Percentiles rank a stretch among this genome's conserved stretches.
These are phyloP conservation scores for Tetanocera ferruginea DNA, from an alignment of 2,888 invertebrate species.

Conservation along the genomic window DNA sequence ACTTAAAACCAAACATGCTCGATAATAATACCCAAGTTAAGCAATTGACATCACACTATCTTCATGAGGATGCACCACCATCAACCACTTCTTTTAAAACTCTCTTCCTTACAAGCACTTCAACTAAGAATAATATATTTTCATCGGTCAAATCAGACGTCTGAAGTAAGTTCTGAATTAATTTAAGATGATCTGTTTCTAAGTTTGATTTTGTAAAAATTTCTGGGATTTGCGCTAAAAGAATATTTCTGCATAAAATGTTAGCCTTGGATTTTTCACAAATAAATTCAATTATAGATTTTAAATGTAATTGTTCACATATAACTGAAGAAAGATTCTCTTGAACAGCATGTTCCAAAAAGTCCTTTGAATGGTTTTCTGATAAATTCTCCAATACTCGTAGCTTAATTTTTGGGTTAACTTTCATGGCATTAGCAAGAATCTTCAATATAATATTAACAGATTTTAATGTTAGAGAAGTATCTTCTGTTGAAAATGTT, in stretches of 20 bases:
- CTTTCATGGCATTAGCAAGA: constrained; percentile 62
- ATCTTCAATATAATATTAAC: constrained; percentile 58
- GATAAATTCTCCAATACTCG: constrained; percentile 66
- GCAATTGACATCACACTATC: too few species aligned
- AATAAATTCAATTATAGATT: constrained; percentile 65
- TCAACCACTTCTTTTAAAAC: too few species aligned
- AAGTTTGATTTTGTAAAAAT: constrained; percentile 59
- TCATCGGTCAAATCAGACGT: constrained; percentile 57
- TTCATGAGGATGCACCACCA: too few species aligned
- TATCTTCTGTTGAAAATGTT: constrained; percentile 58
- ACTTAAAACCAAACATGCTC: too few species aligned
- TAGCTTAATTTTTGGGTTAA: constrained; percentile 60
- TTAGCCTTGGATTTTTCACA: constrained; percentile 67
- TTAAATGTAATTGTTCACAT: constrained; percentile 67
- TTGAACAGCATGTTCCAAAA: constrained; percentile 67
- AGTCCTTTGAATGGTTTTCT: constrained; percentile 68
- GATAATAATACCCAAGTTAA: too few species aligned
- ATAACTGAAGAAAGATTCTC: constrained; percentile 68
- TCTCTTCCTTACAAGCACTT: constrained; percentile 57
- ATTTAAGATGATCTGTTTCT: constrained; percentile 57
- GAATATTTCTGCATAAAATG: constrained; percentile 58
- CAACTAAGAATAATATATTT: constrained; percentile 60
- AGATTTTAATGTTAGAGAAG: constrained; percentile 51
- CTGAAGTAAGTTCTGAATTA: constrained; percentile 57
- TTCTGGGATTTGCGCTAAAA: constrained; percentile 61